Conservation (phyloP, 2,888 invertebrate species). For the Clivina fossor region DNA sequence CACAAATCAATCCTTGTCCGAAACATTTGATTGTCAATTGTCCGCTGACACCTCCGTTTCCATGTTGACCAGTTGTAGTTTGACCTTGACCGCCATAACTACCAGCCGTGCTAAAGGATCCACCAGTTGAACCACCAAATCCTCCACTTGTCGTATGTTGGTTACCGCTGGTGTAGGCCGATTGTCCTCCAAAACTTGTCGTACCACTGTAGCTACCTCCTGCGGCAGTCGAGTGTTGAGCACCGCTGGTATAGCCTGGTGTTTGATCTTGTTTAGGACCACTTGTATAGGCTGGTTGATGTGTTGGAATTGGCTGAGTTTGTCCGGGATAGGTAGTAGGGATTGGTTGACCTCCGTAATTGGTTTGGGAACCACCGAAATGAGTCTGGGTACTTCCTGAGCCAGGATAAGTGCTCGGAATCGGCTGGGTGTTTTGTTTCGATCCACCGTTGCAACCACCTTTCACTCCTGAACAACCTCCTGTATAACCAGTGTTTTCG, state of each 20-base stretch:
- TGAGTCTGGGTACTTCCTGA: not conserved
- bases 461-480: not conserved
- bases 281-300: conserved; percentile 7
- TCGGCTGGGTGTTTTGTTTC: conserved; percentile 2
- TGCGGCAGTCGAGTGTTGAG: conserved; percentile 8
- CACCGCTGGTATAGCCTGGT: conserved; percentile 6
- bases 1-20: conserved; percentile 63
- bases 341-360: conserved; percentile 2
- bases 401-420: not conserved
- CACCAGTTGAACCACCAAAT: conserved; percentile 5
- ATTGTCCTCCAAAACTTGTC: conserved; percentile 5
- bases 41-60: conserved; percentile 49
- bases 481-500: not conserved
- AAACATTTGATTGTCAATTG: conserved; percentile 59
- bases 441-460: conserved; percentile 12
- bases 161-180: conserved; percentile 8
- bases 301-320: too few species aligned
- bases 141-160: conserved; percentile 1
- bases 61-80: conserved; percentile 51
- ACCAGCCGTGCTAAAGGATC: conserved; percentile 15
- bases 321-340: conserved; percentile 6
- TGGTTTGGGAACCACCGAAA: not conserved
- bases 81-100: conserved; percentile 48
- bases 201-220: conserved; percentile 8
- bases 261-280: conserved; percentile 14